Percentiles rank a stretch among this genome's conserved stretches.
Evolutionary conservation across 1,140 invertebrate genomes (phyloP).

Genomic region (Drosophila subpulchrella): DNA sequence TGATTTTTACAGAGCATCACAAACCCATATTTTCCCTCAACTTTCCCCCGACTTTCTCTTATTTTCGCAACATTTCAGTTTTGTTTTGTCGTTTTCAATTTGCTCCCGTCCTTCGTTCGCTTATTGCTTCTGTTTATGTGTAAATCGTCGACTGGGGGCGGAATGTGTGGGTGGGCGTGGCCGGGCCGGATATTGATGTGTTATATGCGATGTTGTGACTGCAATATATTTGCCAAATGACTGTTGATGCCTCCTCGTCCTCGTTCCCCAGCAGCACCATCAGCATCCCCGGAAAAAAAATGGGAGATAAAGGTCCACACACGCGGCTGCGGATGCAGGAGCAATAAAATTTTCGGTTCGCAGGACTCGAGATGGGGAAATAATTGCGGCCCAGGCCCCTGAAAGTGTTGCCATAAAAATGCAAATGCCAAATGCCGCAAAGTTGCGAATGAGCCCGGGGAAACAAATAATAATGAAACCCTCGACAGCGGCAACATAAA

Average conservation of each 20-base stretch:
- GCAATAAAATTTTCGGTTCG: conserved; percentile 68
- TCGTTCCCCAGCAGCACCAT: background rate
- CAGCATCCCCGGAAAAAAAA: background rate
- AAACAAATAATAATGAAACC: conserved; percentile 37
- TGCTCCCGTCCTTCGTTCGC: conserved; percentile 32
- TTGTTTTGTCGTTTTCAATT: conserved; percentile 79
- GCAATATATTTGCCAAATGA: conserved; percentile 63
- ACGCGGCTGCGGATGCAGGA: conserved; percentile 36
- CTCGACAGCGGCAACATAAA: conserved; percentile 38
- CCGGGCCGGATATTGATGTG: conserved; percentile 47
- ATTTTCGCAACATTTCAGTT: conserved; percentile 41
- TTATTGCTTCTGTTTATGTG: conserved; percentile 49
- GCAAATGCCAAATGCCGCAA: conserved; percentile 67
- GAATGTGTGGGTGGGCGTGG: conserved; percentile 21
- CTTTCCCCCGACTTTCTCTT: background rate
- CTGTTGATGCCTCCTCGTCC: conserved; percentile 48
- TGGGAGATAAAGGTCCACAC: conserved; percentile 38
- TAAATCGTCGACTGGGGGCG: conserved; percentile 8
- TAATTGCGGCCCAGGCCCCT: conserved; percentile 62
- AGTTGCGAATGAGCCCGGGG: conserved; percentile 38
- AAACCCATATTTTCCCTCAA: background rate
- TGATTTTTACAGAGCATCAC: background rate
- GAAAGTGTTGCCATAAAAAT: conserved; percentile 71
- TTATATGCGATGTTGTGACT: conserved; percentile 56
- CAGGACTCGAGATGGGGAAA: conserved; percentile 62